Base-by-base conservation (phyloP, 1,140 invertebrate species). In the Pachyrhynchus sulphureomaculatus region DNA sequence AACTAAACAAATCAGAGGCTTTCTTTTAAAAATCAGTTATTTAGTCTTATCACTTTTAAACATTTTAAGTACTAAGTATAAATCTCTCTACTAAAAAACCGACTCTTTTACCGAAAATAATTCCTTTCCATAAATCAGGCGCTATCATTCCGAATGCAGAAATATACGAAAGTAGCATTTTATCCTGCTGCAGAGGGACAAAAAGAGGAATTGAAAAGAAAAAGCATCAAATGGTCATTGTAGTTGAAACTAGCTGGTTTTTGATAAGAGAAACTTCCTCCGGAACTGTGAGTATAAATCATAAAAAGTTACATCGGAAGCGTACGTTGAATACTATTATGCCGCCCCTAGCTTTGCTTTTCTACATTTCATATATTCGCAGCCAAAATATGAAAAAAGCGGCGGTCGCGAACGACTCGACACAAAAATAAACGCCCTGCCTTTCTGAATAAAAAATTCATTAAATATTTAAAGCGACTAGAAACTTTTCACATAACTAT, bases 221-320 rank as follows among this genome's bases (percentile, higher is more conserved):
- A 62, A 62, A 62, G 52, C 60, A 62, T 62, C 60, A 62, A 62
- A 62, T 42, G 60, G 60, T 62, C 60, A 62, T 62, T 62, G 60
- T 62, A 62, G 60, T 62, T 62, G 60, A 55, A 62, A 62, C 60
- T 62, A 62, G 60, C 51, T 52, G 51, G 51, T 54, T 62, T 29
- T 55, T 55, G 60, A 62, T 62, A 62, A 62, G 60, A 56, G 60
- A 62, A 62, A 62, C 60, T 62, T 62, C 41, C 60, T 51, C 51
- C 60, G 60, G 60, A 62, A 62, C 52, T 47, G 41, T 32, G 51
- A 17, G 41, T 42, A 52, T 62, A 62, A 62, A 62, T 62, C 60
- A 62, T 62, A 62, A 62, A 62, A 62, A 62, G 60, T 62, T 62
- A 55, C 51, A 51, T 42, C 41, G 51, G 53, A 56, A 56, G 60